Percentiles rank a stretch among this genome's conserved stretches.
These are phyloP conservation scores for Axea sp. DNA, from an alignment of 2,888 invertebrate genomes.

Conservation along the genomic window DNA sequence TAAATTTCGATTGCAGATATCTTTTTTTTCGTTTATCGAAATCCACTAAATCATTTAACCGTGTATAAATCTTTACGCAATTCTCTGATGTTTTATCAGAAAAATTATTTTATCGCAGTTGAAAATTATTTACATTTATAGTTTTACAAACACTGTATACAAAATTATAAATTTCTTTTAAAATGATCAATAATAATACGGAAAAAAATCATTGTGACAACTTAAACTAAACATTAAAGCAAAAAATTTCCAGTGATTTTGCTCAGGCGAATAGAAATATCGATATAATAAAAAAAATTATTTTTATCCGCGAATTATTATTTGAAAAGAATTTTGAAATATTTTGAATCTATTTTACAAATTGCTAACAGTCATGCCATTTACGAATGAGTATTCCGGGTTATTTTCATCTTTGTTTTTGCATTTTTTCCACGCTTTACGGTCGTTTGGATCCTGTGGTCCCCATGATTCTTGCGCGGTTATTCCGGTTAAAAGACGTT, in stretches of 20 bases:
- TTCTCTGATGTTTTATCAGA: too few species aligned
- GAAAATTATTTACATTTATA: slow-evolving; percentile 5
- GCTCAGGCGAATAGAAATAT: too few species aligned
- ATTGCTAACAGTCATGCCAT: slow-evolving; percentile 65
- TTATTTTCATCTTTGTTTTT: slow-evolving; percentile 57
- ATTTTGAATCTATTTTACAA: slow-evolving; percentile 28
- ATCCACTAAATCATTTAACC: too few species aligned
- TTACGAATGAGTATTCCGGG: slow-evolving; percentile 61
- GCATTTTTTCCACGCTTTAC: slow-evolving; percentile 72
- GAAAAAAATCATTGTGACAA: too few species aligned
- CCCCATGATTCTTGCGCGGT: slow-evolving; percentile 77
- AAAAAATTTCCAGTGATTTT: too few species aligned
- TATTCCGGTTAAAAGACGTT: slow-evolving; percentile 71
- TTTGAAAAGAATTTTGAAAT: too few species aligned
- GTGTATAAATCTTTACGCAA: too few species aligned
- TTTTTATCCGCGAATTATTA: too few species aligned
- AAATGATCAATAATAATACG: too few species aligned
- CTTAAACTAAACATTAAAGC: too few species aligned
- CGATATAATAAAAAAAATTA: too few species aligned
- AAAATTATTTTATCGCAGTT: too few species aligned
- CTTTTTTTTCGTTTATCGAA: not conserved
- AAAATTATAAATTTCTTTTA: slow-evolving; percentile 20
- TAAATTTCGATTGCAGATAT: not conserved
- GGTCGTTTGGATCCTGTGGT: slow-evolving; percentile 71
- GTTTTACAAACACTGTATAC: slow-evolving; percentile 4